Evolutionary conservation across 2,113 vertebrate species (phyloP), one percentile per base, ranked within the genome.

Genomic region (Percopsis transmontana): DNA sequence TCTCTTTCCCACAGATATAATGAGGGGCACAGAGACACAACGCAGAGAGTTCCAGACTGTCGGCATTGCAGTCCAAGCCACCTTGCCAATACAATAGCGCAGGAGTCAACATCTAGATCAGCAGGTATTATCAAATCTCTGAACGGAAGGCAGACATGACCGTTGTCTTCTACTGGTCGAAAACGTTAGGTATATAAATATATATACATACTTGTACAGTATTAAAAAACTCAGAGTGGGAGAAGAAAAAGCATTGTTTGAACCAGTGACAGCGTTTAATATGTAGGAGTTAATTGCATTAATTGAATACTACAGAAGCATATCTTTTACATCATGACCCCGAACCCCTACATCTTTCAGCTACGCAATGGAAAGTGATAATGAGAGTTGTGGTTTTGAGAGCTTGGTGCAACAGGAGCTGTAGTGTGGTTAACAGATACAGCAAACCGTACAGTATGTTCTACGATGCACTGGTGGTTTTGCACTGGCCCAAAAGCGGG

Each of bases 391-490:
- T 84, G 89, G 87, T 82, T 88, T 81, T 70, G 73, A 76, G 76
- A 78, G 75, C 85, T 80, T 74, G 80, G 87, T 88, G 87, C 87
- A 79, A 76, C 80, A 85, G 76, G 85, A 86, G 83, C 83, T 83
- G 76, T 84, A 59, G 40, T 91, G 90, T 75, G 90, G 91, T 92
- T 83, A 86, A 65, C 44, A 65, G 79, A 82, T 77, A 82, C 78
- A 89, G 84, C 73, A 74, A 66, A 65, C 77, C 77, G 74, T 90
- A 90, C 90, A 88, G 87, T 89, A 87, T 74, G 76, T 84, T 73
- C 84, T 89, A 75, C 79, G 84, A 67, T 42, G 51, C 62, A 68
- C 53, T 21, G 57, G 79, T 38, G 80, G 85, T 90, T 86, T 81
- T 61, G 56, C 64, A 58, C 53, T 57, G 51, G 58, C 5, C 52